Evolutionary conservation across 2,113 vertebrate species (phyloP).

Genomic region (Nanger granti): DNA sequence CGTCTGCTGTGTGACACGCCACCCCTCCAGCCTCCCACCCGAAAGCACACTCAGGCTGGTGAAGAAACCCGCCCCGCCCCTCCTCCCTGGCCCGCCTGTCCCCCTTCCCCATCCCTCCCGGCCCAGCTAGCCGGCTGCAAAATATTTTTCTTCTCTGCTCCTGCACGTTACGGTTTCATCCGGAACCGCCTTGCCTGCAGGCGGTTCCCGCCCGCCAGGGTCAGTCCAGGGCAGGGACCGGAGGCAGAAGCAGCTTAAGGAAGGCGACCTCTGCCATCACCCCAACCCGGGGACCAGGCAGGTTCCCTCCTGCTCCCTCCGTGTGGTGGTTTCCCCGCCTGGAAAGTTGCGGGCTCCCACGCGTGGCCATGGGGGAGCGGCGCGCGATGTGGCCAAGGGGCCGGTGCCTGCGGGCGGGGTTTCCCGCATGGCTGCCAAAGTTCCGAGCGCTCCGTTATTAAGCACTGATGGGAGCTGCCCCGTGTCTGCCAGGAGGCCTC

Average conservation of each 20-base stretch:
- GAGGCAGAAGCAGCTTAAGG: background rate
- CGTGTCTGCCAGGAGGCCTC: background rate
- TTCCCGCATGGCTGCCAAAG: background rate
- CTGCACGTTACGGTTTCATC: background rate
- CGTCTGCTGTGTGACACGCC: background rate
- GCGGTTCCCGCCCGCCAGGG: background rate
- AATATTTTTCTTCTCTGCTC: background rate
- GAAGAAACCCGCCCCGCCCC: background rate
- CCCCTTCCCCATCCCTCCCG: accelerated
- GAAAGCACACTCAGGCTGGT: background rate
- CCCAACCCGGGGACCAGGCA: background rate
- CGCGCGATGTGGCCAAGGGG: background rate
- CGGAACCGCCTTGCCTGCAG: background rate
- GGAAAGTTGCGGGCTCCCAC: background rate
- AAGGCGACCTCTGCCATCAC: too few relatives aligned
- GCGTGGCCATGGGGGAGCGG: background rate
- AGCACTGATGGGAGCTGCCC: background rate
- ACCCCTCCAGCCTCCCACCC: background rate
- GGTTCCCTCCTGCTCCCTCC: background rate
- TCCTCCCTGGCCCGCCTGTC: too few relatives aligned
- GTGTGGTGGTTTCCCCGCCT: background rate
- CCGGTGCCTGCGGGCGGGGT: background rate
- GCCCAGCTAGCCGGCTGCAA: background rate
- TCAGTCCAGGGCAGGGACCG: background rate
- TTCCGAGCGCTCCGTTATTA: background rate